Evolutionary conservation across 2,888 invertebrate genomes (phyloP), one percentile per base, ranked within the genome.

Genomic region (Steinernema carpocapsae): DNA sequence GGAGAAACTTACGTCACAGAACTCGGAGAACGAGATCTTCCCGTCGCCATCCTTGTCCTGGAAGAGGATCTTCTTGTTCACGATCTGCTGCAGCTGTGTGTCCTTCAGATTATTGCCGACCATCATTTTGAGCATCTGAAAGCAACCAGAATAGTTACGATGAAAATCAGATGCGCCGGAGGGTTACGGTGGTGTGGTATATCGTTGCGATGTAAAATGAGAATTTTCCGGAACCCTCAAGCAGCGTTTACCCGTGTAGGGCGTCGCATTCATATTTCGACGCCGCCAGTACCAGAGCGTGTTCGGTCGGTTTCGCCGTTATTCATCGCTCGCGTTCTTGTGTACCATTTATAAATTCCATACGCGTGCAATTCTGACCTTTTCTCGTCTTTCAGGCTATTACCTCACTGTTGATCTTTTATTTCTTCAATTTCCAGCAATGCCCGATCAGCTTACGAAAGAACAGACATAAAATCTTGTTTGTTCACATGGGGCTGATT

Each of bases 41-140:
- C 99, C 99, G 90, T 99, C 99, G 89, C 97, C 97, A 90, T 99
- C 99, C 89, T 95, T 95, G 90, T 99, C 99, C 77, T 99, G 97
- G 90, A 97, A 97, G 81, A 97, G 91, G 89, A 99, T 99, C 78
- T 99, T 99, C 91, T 99, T 99, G 90, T 99, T 99, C 78, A 99
- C 99, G 88, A 99, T 99, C 91, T 99, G 99, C 90, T 99, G 99
- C 84, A 99, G 91, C 89, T 99, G 99, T 80, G 97, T 95, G 90
- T 99, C 99, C 90, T 99, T 99, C 88, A 99, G 91, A 90, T 99
- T 99, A 91, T 95, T 99, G 84, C 99, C 99, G 81, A 99, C 99
- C 99, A 99, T 99, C 97, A 99, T 99, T 91, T 99, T 99, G 86
- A 99, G 91, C 84, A 99, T 99, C 83, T 85, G 74, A 0, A 79